A percentile compares a stretch with the other conserved stretches of the same genome.
Conservation (phyloP, 2,797 vertebrate genomes). For the Podargus strigoides region DNA sequence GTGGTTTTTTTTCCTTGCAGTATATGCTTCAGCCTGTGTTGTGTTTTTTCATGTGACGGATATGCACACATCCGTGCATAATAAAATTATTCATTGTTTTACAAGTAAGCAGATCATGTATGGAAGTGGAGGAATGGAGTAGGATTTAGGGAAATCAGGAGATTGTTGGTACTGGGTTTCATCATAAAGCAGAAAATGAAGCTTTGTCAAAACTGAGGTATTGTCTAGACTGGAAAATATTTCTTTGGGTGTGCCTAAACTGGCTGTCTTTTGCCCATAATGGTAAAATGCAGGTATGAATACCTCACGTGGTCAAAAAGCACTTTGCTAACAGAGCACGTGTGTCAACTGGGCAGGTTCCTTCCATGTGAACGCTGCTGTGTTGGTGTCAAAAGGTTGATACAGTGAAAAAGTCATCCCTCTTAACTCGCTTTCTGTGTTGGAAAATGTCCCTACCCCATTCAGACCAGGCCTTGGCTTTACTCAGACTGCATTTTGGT, state of each 20-base stretch:
- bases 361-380: background rate
- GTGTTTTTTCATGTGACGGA: background rate
- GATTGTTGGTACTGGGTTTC: background rate
- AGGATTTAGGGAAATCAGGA: background rate
- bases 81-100: background rate
- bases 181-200: background rate
- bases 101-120: background rate
- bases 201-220: background rate
- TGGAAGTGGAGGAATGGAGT: background rate
- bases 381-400: background rate
- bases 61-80: background rate
- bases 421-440: accelerated
- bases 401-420: background rate
- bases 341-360: background rate
- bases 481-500: background rate
- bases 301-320: background rate
- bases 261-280: background rate
- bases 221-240: background rate
- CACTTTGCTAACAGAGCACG: background rate
- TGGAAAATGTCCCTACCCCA: background rate
- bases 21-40: background rate
- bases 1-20: background rate
- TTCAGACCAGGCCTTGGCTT: background rate
- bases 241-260: background rate
- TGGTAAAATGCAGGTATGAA: background rate